Evolutionary conservation across 92 coral and sea anemone species (phyloP).

Genomic region (Actinostola sp.): DNA sequence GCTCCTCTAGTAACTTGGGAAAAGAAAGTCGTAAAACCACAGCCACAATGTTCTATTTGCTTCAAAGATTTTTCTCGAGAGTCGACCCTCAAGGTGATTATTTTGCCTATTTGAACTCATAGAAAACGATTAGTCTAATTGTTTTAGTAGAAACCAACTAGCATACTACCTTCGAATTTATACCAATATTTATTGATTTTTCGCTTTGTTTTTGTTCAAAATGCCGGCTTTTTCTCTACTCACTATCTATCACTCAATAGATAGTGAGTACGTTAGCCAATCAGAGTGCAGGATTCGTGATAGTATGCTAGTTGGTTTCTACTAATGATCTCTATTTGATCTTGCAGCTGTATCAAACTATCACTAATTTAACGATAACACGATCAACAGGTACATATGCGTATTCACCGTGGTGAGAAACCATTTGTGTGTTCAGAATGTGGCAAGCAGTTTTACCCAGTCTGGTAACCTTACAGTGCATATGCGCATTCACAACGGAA

Average conservation of each 20-base stretch:
- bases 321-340: no score
- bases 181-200: no score
- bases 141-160: not conserved
- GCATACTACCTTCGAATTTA: not conserved
- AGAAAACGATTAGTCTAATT: not conserved
- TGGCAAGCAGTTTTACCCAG: not conserved
- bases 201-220: no score
- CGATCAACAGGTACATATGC: constrained; percentile 2
- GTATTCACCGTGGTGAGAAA: constrained; percentile 9
- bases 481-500: not conserved
- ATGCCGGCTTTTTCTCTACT: no score
- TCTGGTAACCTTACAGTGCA: constrained; percentile 10
- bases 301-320: no score
- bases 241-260: no score
- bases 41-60: not conserved
- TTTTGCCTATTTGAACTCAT: not conserved
- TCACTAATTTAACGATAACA: no score
- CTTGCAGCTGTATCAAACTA: no score
- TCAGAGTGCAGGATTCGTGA: no score
- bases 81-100: not conserved
- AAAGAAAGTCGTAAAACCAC: not conserved
- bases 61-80: constrained; percentile 2
- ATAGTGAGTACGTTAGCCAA: no score
- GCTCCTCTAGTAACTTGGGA: not conserved
- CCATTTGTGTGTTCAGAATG: constrained; percentile 7